These are phyloP conservation scores for Idaea dimidiata DNA, from an alignment of 2,888 invertebrate genomes.

Conservation along the genomic window DNA sequence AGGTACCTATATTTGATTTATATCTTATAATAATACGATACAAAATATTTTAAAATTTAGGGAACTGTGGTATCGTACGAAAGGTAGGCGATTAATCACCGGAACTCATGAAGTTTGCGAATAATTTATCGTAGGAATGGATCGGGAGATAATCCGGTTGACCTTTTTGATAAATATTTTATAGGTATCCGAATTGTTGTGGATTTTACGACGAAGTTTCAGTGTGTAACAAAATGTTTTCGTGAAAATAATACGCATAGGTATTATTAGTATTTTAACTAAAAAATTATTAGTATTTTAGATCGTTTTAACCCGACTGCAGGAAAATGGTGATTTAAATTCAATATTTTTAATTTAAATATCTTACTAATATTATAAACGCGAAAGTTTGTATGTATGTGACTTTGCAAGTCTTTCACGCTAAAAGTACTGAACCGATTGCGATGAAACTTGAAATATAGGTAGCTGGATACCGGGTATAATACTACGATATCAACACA, in stretches of 20 bases:
- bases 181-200: not conserved
- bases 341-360: too few species aligned
- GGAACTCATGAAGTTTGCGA: constrained; percentile 37
- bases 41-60: constrained; percentile 37
- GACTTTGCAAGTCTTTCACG: too few species aligned
- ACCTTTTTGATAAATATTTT: constrained; percentile 42
- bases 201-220: not conserved
- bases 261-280: too few species aligned
- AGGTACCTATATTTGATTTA: constrained; percentile 25
- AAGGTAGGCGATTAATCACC: constrained; percentile 55
- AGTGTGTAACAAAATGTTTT: not conserved
- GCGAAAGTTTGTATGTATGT: too few species aligned
- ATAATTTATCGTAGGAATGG: constrained; percentile 54
- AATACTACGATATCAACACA: too few species aligned
- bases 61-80: constrained; percentile 41
- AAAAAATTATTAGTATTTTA: too few species aligned
- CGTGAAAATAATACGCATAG: not conserved
- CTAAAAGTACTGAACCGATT: too few species aligned
- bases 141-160: constrained; percentile 55
- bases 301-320: too few species aligned
- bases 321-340: too few species aligned
- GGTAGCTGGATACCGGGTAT: too few species aligned
- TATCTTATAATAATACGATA: constrained; percentile 28
- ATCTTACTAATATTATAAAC: too few species aligned
- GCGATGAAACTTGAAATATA: too few species aligned